Evolutionary conservation across 1,140 invertebrate species (phyloP).

Genomic region (Pteromalus puparum): DNA sequence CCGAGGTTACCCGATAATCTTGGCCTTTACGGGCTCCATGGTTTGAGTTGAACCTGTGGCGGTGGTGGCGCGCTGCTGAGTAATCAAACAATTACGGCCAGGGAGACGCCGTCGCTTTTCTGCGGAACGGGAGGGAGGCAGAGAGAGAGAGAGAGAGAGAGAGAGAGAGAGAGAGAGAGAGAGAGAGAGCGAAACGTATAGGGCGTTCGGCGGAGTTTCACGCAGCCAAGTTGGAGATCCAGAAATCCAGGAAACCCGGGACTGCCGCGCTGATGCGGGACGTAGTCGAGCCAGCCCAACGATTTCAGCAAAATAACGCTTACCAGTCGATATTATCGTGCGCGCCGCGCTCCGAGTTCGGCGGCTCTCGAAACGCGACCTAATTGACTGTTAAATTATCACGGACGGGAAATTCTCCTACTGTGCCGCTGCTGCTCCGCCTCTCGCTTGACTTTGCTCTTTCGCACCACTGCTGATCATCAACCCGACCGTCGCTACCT

Average conservation of each 20-base stretch:
- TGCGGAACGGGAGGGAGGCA: slow-evolving; percentile 29
- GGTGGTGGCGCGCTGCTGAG: slow-evolving; percentile 70
- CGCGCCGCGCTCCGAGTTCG: slow-evolving; percentile 58
- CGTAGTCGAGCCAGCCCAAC: slow-evolving; percentile 51
- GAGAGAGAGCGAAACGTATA: slow-evolving; percentile 35
- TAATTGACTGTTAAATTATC: slow-evolving; percentile 74
- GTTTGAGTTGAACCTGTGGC: slow-evolving; percentile 72
- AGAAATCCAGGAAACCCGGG: slow-evolving; percentile 58
- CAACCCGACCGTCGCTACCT: slow-evolving; percentile 45
- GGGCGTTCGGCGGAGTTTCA: slow-evolving; percentile 31
- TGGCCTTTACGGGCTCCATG: slow-evolving; percentile 58
- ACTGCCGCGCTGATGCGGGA: slow-evolving; percentile 45
- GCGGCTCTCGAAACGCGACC: slow-evolving; percentile 63
- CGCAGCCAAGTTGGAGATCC: slow-evolving; percentile 37
- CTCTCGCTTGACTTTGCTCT: slow-evolving; percentile 38
- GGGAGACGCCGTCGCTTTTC: slow-evolving; percentile 46
- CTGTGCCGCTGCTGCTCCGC: slow-evolving; percentile 48
- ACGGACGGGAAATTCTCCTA: slow-evolving; percentile 60
- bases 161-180: no score
- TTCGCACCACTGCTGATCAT: slow-evolving; percentile 50
- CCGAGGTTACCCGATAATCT: slow-evolving; percentile 55
- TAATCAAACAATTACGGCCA: slow-evolving; percentile 75
- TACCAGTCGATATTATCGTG: slow-evolving; percentile 72
- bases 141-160: no score
- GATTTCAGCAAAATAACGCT: slow-evolving; percentile 74